Percentiles rank a stretch among this genome's conserved stretches.
Conservation (phyloP, 1,140 invertebrate genomes). For the Penaeus indicus region DNA sequence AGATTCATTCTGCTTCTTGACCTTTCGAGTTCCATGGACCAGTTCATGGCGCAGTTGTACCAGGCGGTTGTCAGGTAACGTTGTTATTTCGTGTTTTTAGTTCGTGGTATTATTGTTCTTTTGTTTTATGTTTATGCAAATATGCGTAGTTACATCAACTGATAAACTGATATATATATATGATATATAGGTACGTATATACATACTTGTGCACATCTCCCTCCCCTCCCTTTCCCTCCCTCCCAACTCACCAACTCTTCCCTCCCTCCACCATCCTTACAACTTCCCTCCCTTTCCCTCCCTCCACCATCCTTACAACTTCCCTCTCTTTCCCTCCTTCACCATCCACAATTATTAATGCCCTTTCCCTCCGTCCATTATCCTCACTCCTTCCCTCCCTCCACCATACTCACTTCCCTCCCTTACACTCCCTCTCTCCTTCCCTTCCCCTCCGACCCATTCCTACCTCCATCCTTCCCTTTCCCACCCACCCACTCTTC, state of each 20-base stretch:
- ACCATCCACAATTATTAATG: background rate
- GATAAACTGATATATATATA: background rate
- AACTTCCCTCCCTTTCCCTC: background rate
- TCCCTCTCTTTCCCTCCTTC: background rate
- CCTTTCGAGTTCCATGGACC: conserved; percentile 42
- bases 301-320: background rate
- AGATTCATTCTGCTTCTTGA: conserved; percentile 46
- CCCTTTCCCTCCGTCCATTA: too few species aligned
- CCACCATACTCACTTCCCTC: too few species aligned
- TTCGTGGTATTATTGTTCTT: too few species aligned
- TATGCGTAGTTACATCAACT: background rate
- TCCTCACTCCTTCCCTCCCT: background rate
- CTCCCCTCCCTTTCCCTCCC: too few species aligned
- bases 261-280: too few species aligned
- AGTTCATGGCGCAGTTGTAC: conserved; percentile 31
- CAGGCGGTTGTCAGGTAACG: conserved; percentile 38
- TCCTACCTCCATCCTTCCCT: background rate
- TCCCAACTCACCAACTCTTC: too few species aligned
- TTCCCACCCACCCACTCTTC: too few species aligned
- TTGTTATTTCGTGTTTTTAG: too few species aligned
- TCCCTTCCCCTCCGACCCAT: background rate
- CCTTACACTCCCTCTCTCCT: too few species aligned
- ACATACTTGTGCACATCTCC: background rate
- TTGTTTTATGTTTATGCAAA: too few species aligned
- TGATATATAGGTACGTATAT: background rate